Base-by-base conservation (phyloP, 2,797 vertebrate genomes). In the Urosaurus nigricauda region DNA sequence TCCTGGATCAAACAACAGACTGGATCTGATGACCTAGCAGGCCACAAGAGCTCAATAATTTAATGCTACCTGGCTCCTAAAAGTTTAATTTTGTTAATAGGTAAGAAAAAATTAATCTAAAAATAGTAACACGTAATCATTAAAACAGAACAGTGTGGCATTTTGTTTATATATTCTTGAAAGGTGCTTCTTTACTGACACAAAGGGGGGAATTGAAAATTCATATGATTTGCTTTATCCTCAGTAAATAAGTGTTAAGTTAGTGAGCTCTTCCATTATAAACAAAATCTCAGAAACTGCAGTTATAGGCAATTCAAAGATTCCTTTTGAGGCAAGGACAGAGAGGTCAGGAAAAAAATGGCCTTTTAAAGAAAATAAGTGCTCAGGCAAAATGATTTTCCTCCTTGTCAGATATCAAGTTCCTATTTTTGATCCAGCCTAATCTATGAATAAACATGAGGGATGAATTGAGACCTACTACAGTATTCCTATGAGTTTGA, bases 361-460 rank as follows among this genome's bases (percentile, higher is more conserved):
- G 71, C 58, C 37, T 82, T n/a, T 86, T 68, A 78, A n/a, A 40
- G 14, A 32, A n/a, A 70, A 37, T n/a, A 17, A 65, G 75, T 7
- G 17, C 21, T 70, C 32, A 68, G 79, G 79, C 70, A 65, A 86
- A 77, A 35, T 4, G 29, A 12, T 77, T 58, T 43, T 19, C 60
- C 60, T 82, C 5, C 43, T 73, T 82, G 70, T 82, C 88, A 77
- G 58, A 75, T 77, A 82, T 65, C 56, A 65, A 68, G 40, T 77
- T 79, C 0, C 4, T 81, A 82, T 85, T 65, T 77, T 75, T 4
- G 29, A 58, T 29, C 14, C 9, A 88, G 68, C 6, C 53, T 35
- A 74, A 56, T 51, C 58, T 75, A 88, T 86, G 78, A 89, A 89
- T 89, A 82, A 86, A 89, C 60, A 81, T 81, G 79, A 86, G 68